Evolutionary conservation across 2,797 vertebrate species (phyloP).

Genomic region (Ctenosaura bakeri): DNA sequence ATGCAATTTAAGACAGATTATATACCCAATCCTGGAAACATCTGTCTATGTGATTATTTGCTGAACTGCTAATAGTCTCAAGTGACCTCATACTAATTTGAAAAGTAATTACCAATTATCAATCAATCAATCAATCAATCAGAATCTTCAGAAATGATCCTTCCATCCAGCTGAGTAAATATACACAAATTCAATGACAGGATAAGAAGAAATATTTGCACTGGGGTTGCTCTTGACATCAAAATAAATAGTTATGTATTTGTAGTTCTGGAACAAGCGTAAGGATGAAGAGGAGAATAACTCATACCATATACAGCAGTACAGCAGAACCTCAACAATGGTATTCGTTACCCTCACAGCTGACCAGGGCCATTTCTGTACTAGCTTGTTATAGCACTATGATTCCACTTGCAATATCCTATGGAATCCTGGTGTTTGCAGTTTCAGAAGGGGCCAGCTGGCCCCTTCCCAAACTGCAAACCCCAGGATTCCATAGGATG

Average conservation of each 20-base stretch:
- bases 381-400: too few species aligned
- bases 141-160: neutral
- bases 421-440: too few species aligned
- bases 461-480: too few species aligned
- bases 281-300: neutral
- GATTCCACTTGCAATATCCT: too few species aligned
- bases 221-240: neutral
- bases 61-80: neutral
- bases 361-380: too few species aligned
- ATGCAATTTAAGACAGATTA: neutral
- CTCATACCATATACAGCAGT: neutral
- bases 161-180: neutral
- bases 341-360: neutral
- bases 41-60: neutral
- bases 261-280: neutral
- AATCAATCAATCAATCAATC: neutral
- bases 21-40: neutral
- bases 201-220: neutral
- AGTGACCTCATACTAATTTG: neutral
- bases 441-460: too few species aligned
- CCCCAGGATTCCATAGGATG: too few species aligned
- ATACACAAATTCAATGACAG: neutral
- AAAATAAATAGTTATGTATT: neutral
- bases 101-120: neutral
- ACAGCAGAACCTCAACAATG: neutral